Evolutionary conservation across 2,888 invertebrate species (phyloP), one percentile per base, ranked within the genome.

Genomic region (Drosophila glabriapex): DNA sequence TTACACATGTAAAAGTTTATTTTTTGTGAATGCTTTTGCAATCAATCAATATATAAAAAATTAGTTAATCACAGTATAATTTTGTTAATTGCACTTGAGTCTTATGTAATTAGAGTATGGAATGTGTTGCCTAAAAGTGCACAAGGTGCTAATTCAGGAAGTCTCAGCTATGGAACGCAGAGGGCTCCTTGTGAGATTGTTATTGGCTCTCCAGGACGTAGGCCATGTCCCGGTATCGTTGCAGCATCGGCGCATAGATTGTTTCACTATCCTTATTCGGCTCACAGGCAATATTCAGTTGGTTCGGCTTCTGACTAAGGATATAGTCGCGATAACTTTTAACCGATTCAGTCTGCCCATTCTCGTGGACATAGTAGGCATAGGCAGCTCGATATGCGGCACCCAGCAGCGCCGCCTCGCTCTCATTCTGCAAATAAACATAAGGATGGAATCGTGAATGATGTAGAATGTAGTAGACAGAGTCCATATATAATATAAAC

Each of bases 341-440:
- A 12, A 71, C 25, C 53, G 84, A 60, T 16, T 60, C 43, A 85
- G 85, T 64, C 46, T 89, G 85, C 9, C 61, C 58, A n/a, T 59
- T 52, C 19, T 77, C 59, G 33, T 89, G 59, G 35, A 91, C 63
- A 50, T 94, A 91, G 14, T 95, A 85, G 0, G 94, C 95, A 82
- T 95, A 94, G 89, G 96, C 96, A 2, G 96, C 96, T 83, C 96
- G 95, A 91, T 95, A 96, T 0, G 97, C 97, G 0, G 97, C 96
- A 1, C 99, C 99, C 55, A 98, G 92, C 83, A 97, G 94, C 0
- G 98, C 98, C 0, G 98, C 98, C 93, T 98, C 98, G 0, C 96
- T 95, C 49, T 95, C 95, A 88, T 97, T 96, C 95, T 97, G 91
- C 3, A 85, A 68, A 14, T 10, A 14, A 54, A 31, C 0, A 35